A percentile compares a stretch with the other conserved stretches of the same genome.
phyloP scores from a whole-genome alignment of 2,113 vertebrate species.

The Amia ocellicauda region DNA sequence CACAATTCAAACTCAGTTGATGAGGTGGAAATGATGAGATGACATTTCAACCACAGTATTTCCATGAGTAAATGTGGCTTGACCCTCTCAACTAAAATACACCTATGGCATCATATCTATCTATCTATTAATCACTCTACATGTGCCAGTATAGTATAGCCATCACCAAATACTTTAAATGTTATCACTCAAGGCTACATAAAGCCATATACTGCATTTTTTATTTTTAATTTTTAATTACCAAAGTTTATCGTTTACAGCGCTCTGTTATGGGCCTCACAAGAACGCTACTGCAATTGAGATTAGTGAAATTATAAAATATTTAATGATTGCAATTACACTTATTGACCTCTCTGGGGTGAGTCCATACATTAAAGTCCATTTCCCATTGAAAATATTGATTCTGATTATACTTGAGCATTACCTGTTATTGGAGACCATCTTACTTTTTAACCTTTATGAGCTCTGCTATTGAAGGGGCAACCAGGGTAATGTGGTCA shows the following conservation, averaged over 20 bases:
- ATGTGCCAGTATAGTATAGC: too few species aligned
- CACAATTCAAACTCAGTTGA: too few species aligned
- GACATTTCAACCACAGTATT: too few species aligned
- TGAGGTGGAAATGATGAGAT: too few species aligned
- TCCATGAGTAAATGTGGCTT: too few species aligned
- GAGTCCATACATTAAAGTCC: conserved; percentile 4
- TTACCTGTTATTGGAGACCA: conserved; percentile 11
- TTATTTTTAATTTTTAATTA: too few species aligned
- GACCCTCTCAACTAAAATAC: too few species aligned
- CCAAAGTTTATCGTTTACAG: background rate
- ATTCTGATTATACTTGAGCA: conserved; percentile 9
- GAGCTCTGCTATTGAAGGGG: background rate
- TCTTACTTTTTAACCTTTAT: conserved; percentile 6
- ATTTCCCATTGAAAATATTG: conserved; percentile 10
- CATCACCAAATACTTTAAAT: too few species aligned
- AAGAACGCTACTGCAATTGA: background rate
- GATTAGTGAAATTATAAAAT: background rate
- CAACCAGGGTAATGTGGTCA: conserved; percentile 7
- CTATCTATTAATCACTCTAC: too few species aligned
- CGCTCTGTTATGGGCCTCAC: background rate
- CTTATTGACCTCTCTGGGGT: background rate
- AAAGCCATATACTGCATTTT: too few species aligned
- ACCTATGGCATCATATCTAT: too few species aligned
- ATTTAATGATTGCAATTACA: conserved; percentile 10
- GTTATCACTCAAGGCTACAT: too few species aligned